phyloP scores from a whole-genome alignment of 2,888 invertebrate species.

The Watsonalla binaria region DNA sequence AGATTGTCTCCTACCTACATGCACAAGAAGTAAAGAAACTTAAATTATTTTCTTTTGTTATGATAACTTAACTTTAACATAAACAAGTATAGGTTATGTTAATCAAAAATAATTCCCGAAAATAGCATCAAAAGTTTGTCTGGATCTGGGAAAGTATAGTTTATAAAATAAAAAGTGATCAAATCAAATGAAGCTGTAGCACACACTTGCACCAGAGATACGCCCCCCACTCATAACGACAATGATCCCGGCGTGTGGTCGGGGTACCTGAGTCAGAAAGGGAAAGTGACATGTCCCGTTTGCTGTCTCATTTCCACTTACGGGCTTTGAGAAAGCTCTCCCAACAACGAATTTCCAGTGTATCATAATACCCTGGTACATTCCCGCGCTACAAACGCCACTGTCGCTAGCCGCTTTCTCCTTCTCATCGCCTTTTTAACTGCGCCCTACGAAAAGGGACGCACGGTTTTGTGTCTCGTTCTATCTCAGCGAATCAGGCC shows the following conservation, averaged over 20 bases:
- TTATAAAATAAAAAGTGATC: neutral
- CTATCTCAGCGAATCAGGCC: constrained; percentile 3
- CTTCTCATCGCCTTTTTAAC: constrained; percentile 56
- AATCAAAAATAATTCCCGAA: constrained; percentile 9
- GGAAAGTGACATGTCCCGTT: constrained; percentile 33
- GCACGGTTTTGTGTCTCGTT: constrained; percentile 22
- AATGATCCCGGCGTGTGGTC: constrained; percentile 22
- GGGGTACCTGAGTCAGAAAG: constrained; percentile 34
- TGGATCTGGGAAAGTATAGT: neutral
- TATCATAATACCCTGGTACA: constrained; percentile 59
- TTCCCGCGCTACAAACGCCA: constrained; percentile 70
- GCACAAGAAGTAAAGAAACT: constrained; percentile 2
- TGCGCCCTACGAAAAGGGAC: constrained; percentile 29
- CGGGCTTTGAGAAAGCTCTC: constrained; percentile 62
- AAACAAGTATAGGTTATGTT: no score
- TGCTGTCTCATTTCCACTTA: constrained; percentile 49
- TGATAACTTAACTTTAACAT: no score
- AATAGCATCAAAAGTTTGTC: neutral
- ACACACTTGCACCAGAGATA: constrained; percentile 8
- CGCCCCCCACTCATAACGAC: constrained; percentile 25
- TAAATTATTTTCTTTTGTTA: no score
- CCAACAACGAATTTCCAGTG: constrained; percentile 27
- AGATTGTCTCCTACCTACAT: neutral
- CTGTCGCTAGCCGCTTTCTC: constrained; percentile 78
- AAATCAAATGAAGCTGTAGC: neutral